Conservation (phyloP, 1,140 invertebrate species). For the Drosophila pruinosa region DNA sequence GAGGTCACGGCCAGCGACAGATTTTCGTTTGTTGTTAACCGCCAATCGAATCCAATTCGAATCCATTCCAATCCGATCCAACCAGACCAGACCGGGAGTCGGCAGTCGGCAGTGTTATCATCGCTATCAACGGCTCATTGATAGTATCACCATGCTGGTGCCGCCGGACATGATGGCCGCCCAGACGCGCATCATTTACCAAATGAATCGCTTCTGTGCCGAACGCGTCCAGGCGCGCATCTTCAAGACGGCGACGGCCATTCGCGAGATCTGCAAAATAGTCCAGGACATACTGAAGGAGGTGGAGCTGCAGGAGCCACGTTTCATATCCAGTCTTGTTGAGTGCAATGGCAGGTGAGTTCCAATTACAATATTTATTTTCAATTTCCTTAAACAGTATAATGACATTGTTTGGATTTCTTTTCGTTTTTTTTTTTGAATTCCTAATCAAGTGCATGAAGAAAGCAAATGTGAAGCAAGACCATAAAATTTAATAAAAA, state of each 20-base stretch:
- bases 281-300: constrained; percentile 98
- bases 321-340: constrained; percentile 94
- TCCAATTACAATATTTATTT: no score
- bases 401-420: no score
- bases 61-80: neutral
- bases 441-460: no score
- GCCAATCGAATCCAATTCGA: constrained; percentile 11
- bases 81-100: constrained; percentile 20
- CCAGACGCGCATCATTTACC: constrained; percentile 95
- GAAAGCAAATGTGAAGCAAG: no score
- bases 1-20: constrained; percentile 16
- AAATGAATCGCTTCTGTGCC: constrained; percentile 97
- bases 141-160: constrained; percentile 84
- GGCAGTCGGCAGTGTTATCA: constrained; percentile 15
- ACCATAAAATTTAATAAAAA: no score
- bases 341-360: constrained; percentile 86
- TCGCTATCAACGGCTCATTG: neutral
- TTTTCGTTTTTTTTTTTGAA: no score
- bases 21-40: constrained; percentile 46
- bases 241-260: constrained; percentile 92
- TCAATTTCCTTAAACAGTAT: no score
- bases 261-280: constrained; percentile 95
- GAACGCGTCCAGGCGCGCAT: constrained; percentile 95
- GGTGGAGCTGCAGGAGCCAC: constrained; percentile 97
- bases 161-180: constrained; percentile 94